phyloP scores from a whole-genome alignment of 2,113 vertebrate genomes.

The Girardinichthys multiradiatus region DNA sequence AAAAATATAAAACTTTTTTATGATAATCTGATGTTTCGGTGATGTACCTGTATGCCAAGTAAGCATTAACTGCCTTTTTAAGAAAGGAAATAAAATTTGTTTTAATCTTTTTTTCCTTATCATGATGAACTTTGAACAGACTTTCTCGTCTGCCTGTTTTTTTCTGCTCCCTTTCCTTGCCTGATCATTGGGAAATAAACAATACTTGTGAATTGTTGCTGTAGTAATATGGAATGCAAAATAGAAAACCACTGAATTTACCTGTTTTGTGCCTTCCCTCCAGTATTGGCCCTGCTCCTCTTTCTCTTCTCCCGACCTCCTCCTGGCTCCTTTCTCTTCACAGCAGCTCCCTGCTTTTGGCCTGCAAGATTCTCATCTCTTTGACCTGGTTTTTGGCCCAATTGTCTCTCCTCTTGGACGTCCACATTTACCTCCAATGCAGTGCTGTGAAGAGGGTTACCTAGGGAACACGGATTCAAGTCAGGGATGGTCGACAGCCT shows the following conservation, averaged over 20 bases:
- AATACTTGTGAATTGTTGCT: too few relatives aligned
- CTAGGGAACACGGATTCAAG: slow-evolving; percentile 32
- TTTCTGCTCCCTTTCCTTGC: too few relatives aligned
- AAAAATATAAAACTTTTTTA: too few relatives aligned
- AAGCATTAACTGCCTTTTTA: too few relatives aligned
- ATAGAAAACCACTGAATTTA: slow-evolving; percentile 1
- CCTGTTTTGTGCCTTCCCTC: slow-evolving; percentile 12
- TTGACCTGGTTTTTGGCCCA: neutral
- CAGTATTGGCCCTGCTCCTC: neutral
- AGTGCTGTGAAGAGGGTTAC: slow-evolving; percentile 67
- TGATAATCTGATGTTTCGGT: too few relatives aligned
- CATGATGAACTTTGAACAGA: too few relatives aligned
- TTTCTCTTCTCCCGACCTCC: neutral
- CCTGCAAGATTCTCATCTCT: neutral
- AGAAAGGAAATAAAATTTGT: too few relatives aligned
- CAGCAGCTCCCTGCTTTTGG: slow-evolving; percentile 1
- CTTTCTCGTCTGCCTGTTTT: too few relatives aligned
- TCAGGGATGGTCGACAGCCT: neutral
- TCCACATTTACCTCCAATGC: slow-evolving; percentile 64
- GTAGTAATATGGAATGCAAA: too few relatives aligned
- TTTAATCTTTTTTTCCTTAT: too few relatives aligned
- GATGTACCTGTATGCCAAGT: too few relatives aligned
- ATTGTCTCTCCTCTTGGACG: neutral
- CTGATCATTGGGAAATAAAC: too few relatives aligned
- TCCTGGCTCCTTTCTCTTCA: slow-evolving; percentile 20